These are phyloP conservation scores for Hypena proboscidalis DNA, from an alignment of 2,888 invertebrate genomes.

Conservation along the genomic window DNA sequence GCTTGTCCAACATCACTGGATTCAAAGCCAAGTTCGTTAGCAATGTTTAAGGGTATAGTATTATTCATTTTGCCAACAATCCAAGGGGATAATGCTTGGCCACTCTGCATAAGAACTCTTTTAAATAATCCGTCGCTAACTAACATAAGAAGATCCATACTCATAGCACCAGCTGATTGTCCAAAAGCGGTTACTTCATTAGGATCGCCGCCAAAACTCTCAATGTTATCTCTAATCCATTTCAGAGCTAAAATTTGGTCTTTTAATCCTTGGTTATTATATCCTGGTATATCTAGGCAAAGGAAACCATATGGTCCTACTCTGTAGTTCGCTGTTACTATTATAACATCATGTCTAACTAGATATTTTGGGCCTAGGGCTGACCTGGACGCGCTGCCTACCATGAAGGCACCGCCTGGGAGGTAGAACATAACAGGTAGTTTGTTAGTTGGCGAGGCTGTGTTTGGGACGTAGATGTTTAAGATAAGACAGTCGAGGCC, in stretches of 20 bases:
- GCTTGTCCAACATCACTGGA: not conserved
- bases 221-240: constrained; percentile 27
- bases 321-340: constrained; percentile 27
- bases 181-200: constrained; percentile 13
- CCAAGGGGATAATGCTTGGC: constrained; percentile 3
- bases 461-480: constrained; percentile 22
- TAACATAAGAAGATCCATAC: constrained; percentile 6
- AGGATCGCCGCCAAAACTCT: constrained; percentile 23
- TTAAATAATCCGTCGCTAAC: constrained; percentile 11
- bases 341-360: constrained; percentile 12
- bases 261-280: constrained; percentile 27
- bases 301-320: constrained; percentile 24
- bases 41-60: not conserved
- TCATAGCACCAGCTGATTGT: constrained; percentile 23
- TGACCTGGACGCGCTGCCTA: constrained; percentile 1
- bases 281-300: constrained; percentile 12
- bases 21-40: not conserved
- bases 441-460: not conserved
- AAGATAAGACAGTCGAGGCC: constrained; percentile 20
- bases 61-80: not conserved
- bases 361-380: constrained; percentile 10
- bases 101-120: constrained; percentile 30
- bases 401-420: constrained; percentile 17
- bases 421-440: constrained; percentile 27
- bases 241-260: constrained; percentile 24